Conservation (phyloP, 2,797 vertebrate genomes). For the Anabacerthia variegaticeps region DNA sequence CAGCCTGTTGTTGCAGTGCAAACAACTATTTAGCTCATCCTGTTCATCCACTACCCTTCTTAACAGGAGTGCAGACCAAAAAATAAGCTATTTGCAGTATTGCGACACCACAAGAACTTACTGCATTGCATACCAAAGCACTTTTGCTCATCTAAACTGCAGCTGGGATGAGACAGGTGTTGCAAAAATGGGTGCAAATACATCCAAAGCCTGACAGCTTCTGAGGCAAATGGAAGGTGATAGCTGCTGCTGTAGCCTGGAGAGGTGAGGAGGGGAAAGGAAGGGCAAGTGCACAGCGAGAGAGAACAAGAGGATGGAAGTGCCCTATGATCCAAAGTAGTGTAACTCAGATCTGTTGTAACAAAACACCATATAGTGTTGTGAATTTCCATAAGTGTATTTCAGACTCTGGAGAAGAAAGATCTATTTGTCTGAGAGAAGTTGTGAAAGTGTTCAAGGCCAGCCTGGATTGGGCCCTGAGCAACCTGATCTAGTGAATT, state of each 20-base stretch:
- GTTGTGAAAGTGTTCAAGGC: not conserved
- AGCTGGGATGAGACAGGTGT: not conserved
- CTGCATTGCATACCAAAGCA: not conserved
- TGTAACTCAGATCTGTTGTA: not conserved
- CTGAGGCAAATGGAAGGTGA: not conserved
- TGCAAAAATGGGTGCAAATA: not conserved
- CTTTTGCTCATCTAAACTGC: not conserved
- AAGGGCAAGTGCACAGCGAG: not conserved
- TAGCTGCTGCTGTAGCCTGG: not conserved
- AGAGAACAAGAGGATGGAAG: not conserved
- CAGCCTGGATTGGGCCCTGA: not conserved
- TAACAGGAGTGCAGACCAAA: not conserved
- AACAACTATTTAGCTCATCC: conserved; percentile 17
- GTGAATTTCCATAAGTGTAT: not conserved
- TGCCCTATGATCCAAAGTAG: not conserved
- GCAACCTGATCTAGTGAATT: not conserved
- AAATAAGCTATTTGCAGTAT: not conserved
- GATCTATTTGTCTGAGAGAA: not conserved
- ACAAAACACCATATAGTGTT: not conserved
- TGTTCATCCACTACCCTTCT: not conserved
- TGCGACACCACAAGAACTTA: not conserved
- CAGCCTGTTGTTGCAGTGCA: conserved; percentile 25
- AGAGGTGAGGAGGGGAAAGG: not conserved
- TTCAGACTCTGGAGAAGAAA: not conserved
- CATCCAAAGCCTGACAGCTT: not conserved